A percentile compares a stretch with the other conserved stretches of the same genome.
Conservation (phyloP, 2,113 vertebrate species). For the Ctenomys sociabilis region DNA sequence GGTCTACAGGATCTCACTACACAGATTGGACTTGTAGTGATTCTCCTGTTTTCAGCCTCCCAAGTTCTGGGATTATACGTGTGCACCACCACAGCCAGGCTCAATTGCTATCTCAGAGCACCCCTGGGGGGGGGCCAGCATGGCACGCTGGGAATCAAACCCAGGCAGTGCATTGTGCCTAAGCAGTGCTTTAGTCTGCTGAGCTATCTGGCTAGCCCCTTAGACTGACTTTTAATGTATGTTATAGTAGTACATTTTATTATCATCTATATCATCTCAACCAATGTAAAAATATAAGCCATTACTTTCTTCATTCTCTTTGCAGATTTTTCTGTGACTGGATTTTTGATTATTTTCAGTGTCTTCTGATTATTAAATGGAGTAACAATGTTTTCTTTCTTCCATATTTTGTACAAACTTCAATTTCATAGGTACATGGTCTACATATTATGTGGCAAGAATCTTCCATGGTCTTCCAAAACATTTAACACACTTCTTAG, state of each 20-base stretch:
- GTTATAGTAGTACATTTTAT: slow-evolving; percentile 23
- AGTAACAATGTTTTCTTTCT: slow-evolving; percentile 51
- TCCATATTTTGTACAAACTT: not conserved
- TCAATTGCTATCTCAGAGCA: too few species aligned
- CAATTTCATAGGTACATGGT: not conserved
- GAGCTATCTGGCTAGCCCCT: too few species aligned
- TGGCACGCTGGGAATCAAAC: too few species aligned
- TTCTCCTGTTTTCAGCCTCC: too few species aligned
- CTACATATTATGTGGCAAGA: not conserved
- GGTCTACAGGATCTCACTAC: too few species aligned
- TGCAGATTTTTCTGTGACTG: not conserved
- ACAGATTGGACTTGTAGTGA: too few species aligned
- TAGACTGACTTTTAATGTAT: slow-evolving; percentile 36
- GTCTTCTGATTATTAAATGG: not conserved
- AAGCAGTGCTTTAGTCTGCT: too few species aligned
- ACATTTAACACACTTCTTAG: not conserved
- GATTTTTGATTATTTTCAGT: not conserved
- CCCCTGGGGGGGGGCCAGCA: too few species aligned
- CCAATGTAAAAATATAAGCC: not conserved
- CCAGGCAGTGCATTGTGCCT: too few species aligned
- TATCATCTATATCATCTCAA: not conserved
- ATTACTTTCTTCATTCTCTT: not conserved
- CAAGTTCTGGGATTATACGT: too few species aligned
- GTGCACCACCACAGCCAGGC: too few species aligned
- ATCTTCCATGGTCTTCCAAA: not conserved